Percentiles rank a stretch among this genome's conserved stretches.
Evolutionary conservation across 2,797 vertebrate genomes (phyloP).

Genomic region (Sebastolobus alascanus): DNA sequence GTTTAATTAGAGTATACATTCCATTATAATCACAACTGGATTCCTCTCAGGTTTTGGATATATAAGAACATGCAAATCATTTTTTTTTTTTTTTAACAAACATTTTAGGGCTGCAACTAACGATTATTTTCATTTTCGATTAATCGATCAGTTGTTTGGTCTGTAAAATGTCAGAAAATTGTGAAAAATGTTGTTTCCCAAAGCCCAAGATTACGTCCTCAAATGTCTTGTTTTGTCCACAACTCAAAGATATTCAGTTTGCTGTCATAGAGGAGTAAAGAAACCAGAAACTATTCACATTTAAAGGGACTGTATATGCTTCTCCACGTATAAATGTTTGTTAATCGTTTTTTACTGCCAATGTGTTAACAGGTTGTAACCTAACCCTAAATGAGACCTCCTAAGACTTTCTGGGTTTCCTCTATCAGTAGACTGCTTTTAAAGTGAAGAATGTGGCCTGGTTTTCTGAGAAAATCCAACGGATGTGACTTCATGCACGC

Average conservation of each 20-base stretch:
- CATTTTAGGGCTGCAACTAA: neutral
- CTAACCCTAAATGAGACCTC: no score
- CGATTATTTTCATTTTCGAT: neutral
- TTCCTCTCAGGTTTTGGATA: neutral
- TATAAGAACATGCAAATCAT: neutral
- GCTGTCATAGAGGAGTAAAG: neutral
- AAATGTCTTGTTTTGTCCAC: neutral
- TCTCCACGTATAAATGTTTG: no score
- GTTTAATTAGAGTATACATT: conserved; percentile 13
- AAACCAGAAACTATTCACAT: neutral
- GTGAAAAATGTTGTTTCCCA: neutral
- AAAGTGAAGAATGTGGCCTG: no score
- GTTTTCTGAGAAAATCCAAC: no score
- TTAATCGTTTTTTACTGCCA: no score
- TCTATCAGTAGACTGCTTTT: no score
- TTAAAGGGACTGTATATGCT: no score
- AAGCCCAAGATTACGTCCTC: neutral
- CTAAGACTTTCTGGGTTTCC: no score
- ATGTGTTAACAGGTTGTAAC: no score
- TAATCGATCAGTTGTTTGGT: neutral
- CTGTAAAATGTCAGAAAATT: neutral
- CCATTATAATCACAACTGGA: neutral
- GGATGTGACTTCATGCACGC: no score
- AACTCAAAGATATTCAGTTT: neutral
- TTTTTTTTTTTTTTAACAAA: neutral